Conservation (phyloP, 2,113 vertebrate genomes). For the Neogobius melanostomus region DNA sequence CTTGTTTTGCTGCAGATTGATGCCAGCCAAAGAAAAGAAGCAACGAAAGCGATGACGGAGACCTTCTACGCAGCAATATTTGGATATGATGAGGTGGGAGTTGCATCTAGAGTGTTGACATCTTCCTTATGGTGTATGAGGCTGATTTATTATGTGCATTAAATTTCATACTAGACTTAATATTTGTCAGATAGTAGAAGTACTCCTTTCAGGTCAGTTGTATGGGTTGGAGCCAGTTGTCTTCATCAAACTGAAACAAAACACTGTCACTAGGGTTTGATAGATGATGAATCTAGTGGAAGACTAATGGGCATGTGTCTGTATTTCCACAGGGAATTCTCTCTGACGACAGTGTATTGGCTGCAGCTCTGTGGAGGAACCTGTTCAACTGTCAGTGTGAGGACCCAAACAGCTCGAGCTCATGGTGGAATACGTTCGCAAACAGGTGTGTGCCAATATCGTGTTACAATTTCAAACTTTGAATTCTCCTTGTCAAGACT, state of each 20-base stretch:
- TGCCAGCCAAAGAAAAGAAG: conserved; percentile 84
- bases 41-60: conserved; percentile 87
- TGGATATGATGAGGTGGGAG: conserved; percentile 94
- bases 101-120: neutral
- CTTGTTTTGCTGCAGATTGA: conserved; percentile 78
- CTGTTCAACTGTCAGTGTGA: conserved; percentile 89
- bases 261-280: neutral
- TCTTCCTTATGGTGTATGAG: neutral
- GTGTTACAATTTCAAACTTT: neutral
- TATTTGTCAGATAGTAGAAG: no score
- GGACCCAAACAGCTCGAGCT: conserved; percentile 87
- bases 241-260: neutral
- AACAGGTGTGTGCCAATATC: conserved; percentile 81
- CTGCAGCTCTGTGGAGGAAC: conserved; percentile 94
- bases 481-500: no score
- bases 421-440: conserved; percentile 97
- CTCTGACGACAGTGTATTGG: conserved; percentile 88
- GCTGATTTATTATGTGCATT: neutral
- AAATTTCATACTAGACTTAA: no score
- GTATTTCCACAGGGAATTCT: conserved; percentile 83
- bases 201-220: no score
- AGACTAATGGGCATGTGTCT: neutral
- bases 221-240: neutral
- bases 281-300: neutral
- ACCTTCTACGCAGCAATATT: conserved; percentile 94